A percentile compares a stretch with the other conserved stretches of the same genome.
Evolutionary conservation across 2,888 invertebrate genomes (phyloP).

Genomic region (Parthenolecanium corni): DNA sequence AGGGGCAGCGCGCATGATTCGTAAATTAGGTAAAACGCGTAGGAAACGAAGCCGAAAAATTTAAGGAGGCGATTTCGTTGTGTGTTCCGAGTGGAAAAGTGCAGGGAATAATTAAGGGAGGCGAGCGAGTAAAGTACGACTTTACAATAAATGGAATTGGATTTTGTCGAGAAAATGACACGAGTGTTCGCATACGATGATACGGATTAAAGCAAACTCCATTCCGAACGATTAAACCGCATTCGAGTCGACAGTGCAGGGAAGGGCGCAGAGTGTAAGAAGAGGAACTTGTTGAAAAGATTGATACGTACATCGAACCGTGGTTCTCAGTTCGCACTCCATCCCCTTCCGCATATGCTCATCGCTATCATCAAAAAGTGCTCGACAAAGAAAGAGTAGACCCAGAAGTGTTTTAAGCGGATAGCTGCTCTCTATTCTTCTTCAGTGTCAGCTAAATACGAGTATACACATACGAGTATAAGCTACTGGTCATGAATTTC

Average conservation of each 20-base stretch:
- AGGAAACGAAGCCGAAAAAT: too few relatives aligned
- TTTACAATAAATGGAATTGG: conserved; percentile 2
- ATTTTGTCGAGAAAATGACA: conserved; percentile 9
- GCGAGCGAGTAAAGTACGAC: background rate
- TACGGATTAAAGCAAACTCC: conserved; percentile 13
- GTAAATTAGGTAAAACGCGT: too few relatives aligned
- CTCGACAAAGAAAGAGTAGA: too few relatives aligned
- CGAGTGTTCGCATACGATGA: conserved; percentile 20
- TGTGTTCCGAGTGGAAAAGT: conserved; percentile 4
- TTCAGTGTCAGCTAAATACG: too few relatives aligned
- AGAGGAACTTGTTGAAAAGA: conserved; percentile 1
- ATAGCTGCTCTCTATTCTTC: too few relatives aligned
- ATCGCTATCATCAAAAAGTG: too few relatives aligned
- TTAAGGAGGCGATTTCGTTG: background rate
- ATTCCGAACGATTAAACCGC: conserved; percentile 21
- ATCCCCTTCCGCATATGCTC: too few relatives aligned
- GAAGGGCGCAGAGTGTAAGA: conserved; percentile 20
- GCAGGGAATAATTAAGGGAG: conserved; percentile 7
- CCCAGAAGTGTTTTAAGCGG: too few relatives aligned
- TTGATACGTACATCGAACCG: background rate
- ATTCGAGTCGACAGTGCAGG: conserved; percentile 17
- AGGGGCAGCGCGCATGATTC: too few relatives aligned
- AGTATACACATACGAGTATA: too few relatives aligned
- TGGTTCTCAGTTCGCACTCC: background rate
- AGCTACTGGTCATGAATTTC: too few relatives aligned